Evolutionary conservation across 2,797 vertebrate genomes (phyloP).

Genomic region (Poecilia wingei): DNA sequence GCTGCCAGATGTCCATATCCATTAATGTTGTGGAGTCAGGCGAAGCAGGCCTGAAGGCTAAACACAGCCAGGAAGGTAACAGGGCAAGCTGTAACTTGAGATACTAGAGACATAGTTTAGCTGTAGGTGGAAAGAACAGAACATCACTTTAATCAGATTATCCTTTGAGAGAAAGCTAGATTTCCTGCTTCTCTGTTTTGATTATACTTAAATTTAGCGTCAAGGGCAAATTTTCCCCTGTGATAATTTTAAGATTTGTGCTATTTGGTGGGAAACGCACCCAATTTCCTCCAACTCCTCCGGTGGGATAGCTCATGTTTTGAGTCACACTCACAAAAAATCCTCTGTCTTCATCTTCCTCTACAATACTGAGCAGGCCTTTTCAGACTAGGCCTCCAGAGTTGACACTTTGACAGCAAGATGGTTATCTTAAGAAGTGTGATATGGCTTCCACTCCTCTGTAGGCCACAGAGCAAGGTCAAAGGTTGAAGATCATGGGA

Average conservation of each 20-base stretch:
- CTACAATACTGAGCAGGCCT: conserved; percentile 44
- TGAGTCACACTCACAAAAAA: conserved; percentile 24
- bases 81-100: conserved; percentile 61
- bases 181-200: conserved; percentile 20
- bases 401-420: conserved; percentile 52
- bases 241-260: conserved; percentile 25
- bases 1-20: conserved; percentile 70
- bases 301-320: conserved; percentile 43
- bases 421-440: conserved; percentile 69
- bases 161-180: conserved; percentile 17
- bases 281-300: conserved; percentile 46
- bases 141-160: conserved; percentile 40
- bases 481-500: conserved; percentile 69
- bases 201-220: conserved; percentile 18
- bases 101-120: conserved; percentile 39
- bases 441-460: conserved; percentile 58
- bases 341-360: conserved; percentile 19
- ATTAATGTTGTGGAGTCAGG: conserved; percentile 66
- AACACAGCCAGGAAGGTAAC: conserved; percentile 49
- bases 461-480: conserved; percentile 46
- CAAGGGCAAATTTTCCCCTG: neutral
- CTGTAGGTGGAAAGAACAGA: conserved; percentile 37
- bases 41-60: conserved; percentile 57
- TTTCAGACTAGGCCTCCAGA: conserved; percentile 28
- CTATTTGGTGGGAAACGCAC: conserved; percentile 33